These are phyloP conservation scores for Halichondria panicea DNA, from an alignment of 37 sponge, comb jelly and placozoan species.

Conservation along the genomic window DNA sequence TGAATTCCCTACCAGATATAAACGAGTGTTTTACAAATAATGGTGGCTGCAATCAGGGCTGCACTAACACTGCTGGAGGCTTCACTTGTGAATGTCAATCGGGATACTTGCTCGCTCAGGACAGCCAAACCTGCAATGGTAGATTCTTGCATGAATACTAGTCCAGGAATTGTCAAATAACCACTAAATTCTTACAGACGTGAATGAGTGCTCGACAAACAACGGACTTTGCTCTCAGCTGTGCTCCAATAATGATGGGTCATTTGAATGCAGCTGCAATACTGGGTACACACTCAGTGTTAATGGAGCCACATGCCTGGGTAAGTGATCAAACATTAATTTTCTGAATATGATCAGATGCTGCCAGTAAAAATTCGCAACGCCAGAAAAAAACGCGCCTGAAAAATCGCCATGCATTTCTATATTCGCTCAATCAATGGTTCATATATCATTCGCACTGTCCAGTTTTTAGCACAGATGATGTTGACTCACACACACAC, in stretches of 20 bases:
- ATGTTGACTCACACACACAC: no score
- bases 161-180: no score
- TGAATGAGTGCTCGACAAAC: neutral
- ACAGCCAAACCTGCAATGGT: neutral
- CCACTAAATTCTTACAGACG: no score
- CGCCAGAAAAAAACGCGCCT: no score
- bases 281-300: neutral
- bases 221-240: neutral
- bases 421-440: no score
- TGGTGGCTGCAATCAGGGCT: neutral
- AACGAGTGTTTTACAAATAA: neutral
- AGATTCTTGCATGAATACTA: no score
- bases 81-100: neutral
- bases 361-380: no score
- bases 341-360: no score
- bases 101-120: neutral
- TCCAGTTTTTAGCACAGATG: no score
- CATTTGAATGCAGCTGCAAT: neutral
- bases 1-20: neutral
- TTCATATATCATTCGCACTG: no score
- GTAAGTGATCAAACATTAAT: no score
- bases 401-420: no score
- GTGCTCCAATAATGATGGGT: neutral
- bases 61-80: neutral
- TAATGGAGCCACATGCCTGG: neutral